Base-by-base conservation (phyloP, 2,797 vertebrate genomes). In the Salarias fasciatus region DNA sequence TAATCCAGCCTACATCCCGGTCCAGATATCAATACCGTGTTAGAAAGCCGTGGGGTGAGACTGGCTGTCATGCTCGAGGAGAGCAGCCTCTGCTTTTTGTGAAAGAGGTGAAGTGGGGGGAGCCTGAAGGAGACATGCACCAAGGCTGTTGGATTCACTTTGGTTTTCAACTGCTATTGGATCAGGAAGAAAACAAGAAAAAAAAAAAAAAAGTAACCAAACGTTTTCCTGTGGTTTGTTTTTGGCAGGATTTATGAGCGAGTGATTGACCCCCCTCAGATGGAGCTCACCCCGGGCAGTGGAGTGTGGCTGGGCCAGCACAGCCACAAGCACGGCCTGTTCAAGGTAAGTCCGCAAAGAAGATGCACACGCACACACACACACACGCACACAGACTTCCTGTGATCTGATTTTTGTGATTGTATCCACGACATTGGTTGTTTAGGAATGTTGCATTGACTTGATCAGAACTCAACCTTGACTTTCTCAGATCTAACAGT, bases 221-320 rank as follows among this genome's bases (percentile, higher is more conserved):
- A 57, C 51, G 14, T 45, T 81, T 43, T 80, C 54, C 11, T 84
- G 45, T 88, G 70, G 51, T 70, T 69, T 83, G 77, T 65, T 30
- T 51, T 83, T 83, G 64, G 10, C 90, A 99, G 97, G 91, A 98
- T 99, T 92, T 99, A 99, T 36, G 96, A 99, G 82, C 93, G 95
- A 54, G 88, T 95, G 72, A 94, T 98, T 82, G 96, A 97, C 83
- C 93, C 94, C 56, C 96, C 96, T 31, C 95, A 98, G 87, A 96
- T 84, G 28, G 94, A 93, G 73, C 67, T 98, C 53, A 93, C 93
- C 11, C 92, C 93, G 35, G 95, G 94, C 84, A 98, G 92, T 59
- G 95, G 80, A 81, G 89, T 98, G 69, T 99, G 97, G 97, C 94
- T 99, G 0, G 97, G 97, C n/a, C 97, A 99, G 82, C 95, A 95